phyloP scores from a whole-genome alignment of 2,888 invertebrate species.

The Nemotelus nigrinus region DNA sequence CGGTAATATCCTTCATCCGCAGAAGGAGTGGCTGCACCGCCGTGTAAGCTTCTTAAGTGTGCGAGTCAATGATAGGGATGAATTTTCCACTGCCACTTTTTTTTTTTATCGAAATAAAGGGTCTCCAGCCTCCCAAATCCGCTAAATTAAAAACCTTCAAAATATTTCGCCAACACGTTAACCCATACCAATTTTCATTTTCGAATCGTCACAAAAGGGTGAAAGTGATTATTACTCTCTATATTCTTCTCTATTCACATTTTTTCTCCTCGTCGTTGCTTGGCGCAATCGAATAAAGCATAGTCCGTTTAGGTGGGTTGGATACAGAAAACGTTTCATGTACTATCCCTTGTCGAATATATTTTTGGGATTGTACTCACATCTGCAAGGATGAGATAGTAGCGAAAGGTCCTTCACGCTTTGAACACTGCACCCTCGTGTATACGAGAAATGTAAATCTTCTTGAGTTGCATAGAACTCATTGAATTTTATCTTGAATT shows the following conservation, averaged over 20 bases:
- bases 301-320: not conserved
- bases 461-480: not conserved
- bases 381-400: no score
- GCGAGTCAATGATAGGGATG: no score
- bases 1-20: no score
- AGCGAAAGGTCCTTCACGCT: constrained; percentile 9
- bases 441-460: constrained; percentile 18
- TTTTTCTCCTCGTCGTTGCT: not conserved
- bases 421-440: constrained; percentile 10
- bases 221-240: constrained; percentile 42
- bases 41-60: no score
- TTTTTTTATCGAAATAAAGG: constrained; percentile 44
- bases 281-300: not conserved
- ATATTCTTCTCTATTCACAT: not conserved
- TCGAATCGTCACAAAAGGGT: constrained; percentile 31
- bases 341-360: not conserved
- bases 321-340: not conserved
- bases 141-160: constrained; percentile 51
- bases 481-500: constrained; percentile 22
- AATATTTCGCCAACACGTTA: constrained; percentile 49
- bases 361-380: no score
- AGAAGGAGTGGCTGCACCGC: no score
- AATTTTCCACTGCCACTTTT: no score
- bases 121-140: constrained; percentile 43
- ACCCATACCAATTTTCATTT: constrained; percentile 1